Evolutionary conservation across 2,113 vertebrate genomes (phyloP).

Genomic region (Steatornis caripensis): DNA sequence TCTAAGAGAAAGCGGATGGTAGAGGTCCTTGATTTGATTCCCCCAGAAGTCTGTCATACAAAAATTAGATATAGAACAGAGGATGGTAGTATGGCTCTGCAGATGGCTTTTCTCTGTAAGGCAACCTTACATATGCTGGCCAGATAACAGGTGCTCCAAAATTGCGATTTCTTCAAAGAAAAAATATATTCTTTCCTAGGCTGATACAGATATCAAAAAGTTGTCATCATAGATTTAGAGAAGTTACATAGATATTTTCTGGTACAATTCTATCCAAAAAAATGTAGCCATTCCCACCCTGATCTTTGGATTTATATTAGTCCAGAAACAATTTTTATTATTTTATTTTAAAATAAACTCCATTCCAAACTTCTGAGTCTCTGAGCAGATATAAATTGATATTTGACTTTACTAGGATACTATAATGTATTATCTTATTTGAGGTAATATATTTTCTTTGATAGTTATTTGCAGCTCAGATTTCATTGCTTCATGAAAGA

Average conservation of each 20-base stretch:
- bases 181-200: background rate
- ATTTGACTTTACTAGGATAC: background rate
- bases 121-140: background rate
- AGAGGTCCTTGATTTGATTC: background rate
- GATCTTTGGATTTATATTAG: background rate
- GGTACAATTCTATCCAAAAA: background rate
- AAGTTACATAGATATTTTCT: background rate
- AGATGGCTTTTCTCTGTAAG: background rate
- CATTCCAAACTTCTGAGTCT: background rate
- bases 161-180: background rate
- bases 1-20: background rate
- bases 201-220: background rate
- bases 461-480: background rate
- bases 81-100: background rate
- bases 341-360: background rate
- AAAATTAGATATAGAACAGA: background rate
- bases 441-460: background rate
- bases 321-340: background rate
- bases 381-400: background rate
- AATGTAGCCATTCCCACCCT: background rate
- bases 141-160: background rate
- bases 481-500: background rate
- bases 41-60: background rate
- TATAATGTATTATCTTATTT: background rate
- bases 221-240: background rate